Percentiles rank a stretch among this genome's conserved stretches.
Conservation (phyloP, 2,888 invertebrate genomes). For the Callinectes sapidus region DNA sequence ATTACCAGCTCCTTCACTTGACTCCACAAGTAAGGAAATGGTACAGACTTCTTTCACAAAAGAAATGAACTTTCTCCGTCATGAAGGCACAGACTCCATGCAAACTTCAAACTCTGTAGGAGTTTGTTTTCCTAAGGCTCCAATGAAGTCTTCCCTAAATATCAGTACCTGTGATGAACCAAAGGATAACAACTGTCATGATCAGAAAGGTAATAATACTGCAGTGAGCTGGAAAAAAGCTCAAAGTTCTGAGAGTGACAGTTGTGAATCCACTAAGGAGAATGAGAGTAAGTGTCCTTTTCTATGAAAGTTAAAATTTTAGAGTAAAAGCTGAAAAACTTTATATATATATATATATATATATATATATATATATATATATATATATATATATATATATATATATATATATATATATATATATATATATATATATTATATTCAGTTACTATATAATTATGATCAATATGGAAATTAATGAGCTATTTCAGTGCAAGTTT, state of each 20-base stretch:
- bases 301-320: not conserved
- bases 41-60: not conserved
- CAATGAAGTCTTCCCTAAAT: not conserved
- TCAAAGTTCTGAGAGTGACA: not conserved
- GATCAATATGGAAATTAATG: too few species aligned
- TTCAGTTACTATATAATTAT: too few species aligned
- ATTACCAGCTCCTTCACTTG: not conserved
- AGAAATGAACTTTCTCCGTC: not conserved
- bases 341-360: too few species aligned
- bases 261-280: not conserved
- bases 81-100: too few species aligned
- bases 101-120: too few species aligned
- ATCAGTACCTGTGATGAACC: not conserved
- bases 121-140: not conserved
- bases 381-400: too few species aligned
- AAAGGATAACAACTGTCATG: not conserved
- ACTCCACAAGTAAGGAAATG: not conserved
- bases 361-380: too few species aligned
- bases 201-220: not conserved
- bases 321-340: not conserved
- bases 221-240: not conserved
- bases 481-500: too few species aligned
- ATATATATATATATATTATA: too few species aligned
- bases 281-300: constrained; percentile 5
- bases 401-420: too few species aligned